phyloP scores from a whole-genome alignment of 2,888 invertebrate genomes.

The Thymelicus lineola region DNA sequence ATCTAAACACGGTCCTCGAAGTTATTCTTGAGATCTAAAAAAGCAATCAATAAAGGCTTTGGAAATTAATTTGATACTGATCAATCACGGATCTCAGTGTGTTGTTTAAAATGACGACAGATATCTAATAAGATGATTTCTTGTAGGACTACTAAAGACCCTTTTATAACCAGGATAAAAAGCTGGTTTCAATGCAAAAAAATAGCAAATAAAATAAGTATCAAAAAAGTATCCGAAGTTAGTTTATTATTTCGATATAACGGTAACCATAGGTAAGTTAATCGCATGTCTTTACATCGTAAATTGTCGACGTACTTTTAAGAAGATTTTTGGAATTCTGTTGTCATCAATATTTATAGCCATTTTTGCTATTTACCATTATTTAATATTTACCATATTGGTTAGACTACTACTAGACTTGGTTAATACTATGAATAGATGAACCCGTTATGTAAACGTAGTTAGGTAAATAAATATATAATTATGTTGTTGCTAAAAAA shows the following conservation, averaged over 20 bases:
- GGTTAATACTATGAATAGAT: not conserved
- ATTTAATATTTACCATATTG: too few species aligned
- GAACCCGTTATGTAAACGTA: not conserved
- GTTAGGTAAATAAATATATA: too few species aligned
- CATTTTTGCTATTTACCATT: not conserved
- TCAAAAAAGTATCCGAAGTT: not conserved
- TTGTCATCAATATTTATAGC: slow-evolving; percentile 78
- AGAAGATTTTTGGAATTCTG: slow-evolving; percentile 76
- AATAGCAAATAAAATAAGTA: not conserved
- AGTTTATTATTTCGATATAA: slow-evolving; percentile 46
- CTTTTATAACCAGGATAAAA: not conserved
- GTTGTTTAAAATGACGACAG: too few species aligned
- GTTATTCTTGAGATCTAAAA: too few species aligned
- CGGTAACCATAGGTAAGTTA: slow-evolving; percentile 61
- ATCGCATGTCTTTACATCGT: slow-evolving; percentile 76
- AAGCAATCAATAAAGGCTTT: too few species aligned
- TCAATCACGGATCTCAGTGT: too few species aligned
- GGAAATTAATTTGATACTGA: too few species aligned
- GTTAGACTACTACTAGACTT: slow-evolving; percentile 1
- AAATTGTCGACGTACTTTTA: slow-evolving; percentile 56
- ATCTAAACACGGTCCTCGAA: too few species aligned
- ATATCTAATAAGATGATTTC: too few species aligned
- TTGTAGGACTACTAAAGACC: too few species aligned
- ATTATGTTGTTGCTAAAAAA: too few species aligned
- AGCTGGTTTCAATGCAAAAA: not conserved